Conservation (phyloP, 2,113 vertebrate genomes). For the Chroicocephalus ridibundus region DNA sequence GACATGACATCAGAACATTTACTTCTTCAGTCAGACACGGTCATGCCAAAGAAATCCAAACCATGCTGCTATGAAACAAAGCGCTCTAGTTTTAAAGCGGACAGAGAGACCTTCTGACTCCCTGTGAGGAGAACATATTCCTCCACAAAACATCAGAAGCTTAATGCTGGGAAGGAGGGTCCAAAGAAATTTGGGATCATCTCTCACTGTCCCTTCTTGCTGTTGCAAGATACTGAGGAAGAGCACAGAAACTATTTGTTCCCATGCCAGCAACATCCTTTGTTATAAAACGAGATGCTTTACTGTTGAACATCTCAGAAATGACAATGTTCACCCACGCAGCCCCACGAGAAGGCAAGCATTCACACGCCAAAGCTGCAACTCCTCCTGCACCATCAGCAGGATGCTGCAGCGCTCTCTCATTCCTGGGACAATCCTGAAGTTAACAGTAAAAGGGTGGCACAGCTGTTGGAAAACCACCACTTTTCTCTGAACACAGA, state of each 20-base stretch:
- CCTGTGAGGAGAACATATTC: not conserved
- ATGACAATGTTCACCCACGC: fast-evolving
- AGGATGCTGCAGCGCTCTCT: not conserved
- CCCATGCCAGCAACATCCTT: not conserved
- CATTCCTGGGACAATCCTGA: not conserved
- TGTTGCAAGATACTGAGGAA: not conserved
- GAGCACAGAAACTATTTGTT: not conserved
- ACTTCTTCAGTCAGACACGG: not conserved
- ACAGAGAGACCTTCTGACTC: not conserved
- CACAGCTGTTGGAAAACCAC: too few species aligned
- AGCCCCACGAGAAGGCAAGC: not conserved
- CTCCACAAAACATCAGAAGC: not conserved
- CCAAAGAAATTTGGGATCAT: not conserved
- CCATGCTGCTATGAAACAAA: not conserved
- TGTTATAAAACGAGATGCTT: not conserved
- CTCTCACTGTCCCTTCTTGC: not conserved
- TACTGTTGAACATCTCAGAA: not conserved
- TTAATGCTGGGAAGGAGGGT: not conserved
- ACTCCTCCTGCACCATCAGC: too few species aligned
- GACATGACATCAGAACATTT: not conserved
- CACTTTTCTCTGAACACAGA: not conserved
- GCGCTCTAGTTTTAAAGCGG: not conserved
- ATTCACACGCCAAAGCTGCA: fast-evolving
- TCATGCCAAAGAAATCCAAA: not conserved
- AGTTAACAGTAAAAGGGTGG: not conserved